Evolutionary conservation across 2,797 vertebrate genomes (phyloP).

Genomic region (Acridotheres tristis): DNA sequence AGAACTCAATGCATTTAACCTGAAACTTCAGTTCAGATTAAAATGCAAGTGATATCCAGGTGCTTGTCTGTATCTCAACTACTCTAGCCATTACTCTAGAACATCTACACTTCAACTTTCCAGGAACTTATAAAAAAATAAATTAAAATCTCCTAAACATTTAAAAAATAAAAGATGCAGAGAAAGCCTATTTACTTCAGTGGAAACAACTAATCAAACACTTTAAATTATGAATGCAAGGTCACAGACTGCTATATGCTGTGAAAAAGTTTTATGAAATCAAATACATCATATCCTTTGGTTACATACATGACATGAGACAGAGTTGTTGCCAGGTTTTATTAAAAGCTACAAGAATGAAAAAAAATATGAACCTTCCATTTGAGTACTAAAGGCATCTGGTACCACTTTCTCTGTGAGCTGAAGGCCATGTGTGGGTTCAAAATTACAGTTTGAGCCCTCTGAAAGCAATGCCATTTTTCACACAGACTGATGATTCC

Average conservation of each 20-base stretch:
- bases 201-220: neutral
- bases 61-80: neutral
- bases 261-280: neutral
- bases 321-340: neutral
- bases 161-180: neutral
- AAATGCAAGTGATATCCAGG: neutral
- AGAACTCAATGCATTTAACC: neutral
- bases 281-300: neutral
- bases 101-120: neutral
- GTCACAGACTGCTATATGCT: neutral
- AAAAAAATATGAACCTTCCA: neutral
- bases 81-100: neutral
- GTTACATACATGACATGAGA: neutral
- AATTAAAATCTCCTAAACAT: neutral
- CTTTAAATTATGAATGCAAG: neutral
- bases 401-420: neutral
- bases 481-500: neutral
- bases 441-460: neutral
- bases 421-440: neutral
- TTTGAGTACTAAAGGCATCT: neutral
- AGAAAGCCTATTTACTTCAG: neutral
- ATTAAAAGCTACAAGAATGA: neutral
- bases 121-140: neutral
- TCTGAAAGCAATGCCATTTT: conserved; percentile 7
- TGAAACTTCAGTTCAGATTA: neutral